Percentiles rank a stretch among this genome's conserved stretches.
phyloP scores from a whole-genome alignment of 2,797 vertebrate species.

The Trematomus bernacchii region DNA sequence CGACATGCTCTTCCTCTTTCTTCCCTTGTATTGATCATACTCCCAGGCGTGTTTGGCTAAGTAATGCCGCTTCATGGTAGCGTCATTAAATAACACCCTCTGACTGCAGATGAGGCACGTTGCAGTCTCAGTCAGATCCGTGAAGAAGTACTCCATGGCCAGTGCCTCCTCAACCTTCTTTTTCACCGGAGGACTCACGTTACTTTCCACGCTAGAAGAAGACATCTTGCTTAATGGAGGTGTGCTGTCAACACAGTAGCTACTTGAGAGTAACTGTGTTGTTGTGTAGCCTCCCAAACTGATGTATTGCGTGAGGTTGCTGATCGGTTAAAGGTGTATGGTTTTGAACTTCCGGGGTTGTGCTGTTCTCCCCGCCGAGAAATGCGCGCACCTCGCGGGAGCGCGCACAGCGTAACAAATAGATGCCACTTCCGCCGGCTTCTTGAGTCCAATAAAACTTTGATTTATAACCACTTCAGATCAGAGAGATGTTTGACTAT shows the following conservation, averaged over 20 bases:
- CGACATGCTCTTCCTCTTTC: background rate
- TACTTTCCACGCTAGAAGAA: background rate
- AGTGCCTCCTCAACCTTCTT: background rate
- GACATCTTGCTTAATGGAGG: background rate
- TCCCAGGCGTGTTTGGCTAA: background rate
- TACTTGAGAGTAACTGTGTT: background rate
- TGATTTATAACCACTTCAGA: too few species aligned
- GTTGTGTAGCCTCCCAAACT: background rate
- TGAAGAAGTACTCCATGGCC: slow-evolving; percentile 6
- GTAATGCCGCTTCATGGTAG: slow-evolving; percentile 22
- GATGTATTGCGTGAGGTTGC: background rate
- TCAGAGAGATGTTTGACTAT: too few species aligned
- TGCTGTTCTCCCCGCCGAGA: background rate
- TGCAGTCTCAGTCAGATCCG: background rate
- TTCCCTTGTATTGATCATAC: background rate
- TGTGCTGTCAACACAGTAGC: background rate
- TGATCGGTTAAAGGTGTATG: background rate
- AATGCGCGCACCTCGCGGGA: background rate
- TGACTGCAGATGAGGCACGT: slow-evolving; percentile 30
- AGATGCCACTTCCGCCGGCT: too few species aligned
- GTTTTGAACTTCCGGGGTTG: background rate
- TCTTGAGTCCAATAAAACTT: too few species aligned
- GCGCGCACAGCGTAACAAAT: background rate
- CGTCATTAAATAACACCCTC: background rate
- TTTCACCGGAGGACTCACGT: background rate